Evolutionary conservation across 1,140 invertebrate genomes (phyloP).

Genomic region (Drosophila malerkotliana): DNA sequence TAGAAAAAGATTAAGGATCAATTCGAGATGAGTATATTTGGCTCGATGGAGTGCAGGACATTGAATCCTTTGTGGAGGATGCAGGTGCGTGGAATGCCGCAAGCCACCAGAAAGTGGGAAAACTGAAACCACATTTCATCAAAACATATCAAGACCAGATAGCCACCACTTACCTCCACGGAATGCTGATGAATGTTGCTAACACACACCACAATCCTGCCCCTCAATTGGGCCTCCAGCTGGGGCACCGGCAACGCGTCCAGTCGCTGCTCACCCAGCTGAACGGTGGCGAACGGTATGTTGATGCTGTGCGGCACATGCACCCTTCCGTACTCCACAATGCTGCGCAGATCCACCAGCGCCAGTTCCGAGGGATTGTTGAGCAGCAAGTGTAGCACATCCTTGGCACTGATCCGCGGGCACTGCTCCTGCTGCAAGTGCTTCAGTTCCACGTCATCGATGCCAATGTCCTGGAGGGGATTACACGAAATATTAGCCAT

Average conservation of each 20-base stretch:
- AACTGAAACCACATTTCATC: conserved; percentile 85
- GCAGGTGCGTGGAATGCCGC: conserved; percentile 88
- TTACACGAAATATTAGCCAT: background rate
- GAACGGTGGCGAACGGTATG: conserved; percentile 92
- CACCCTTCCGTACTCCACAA: conserved; percentile 90
- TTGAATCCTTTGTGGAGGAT: conserved; percentile 90
- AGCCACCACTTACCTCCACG: conserved; percentile 86
- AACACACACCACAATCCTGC: conserved; percentile 91
- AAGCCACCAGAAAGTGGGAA: conserved; percentile 89
- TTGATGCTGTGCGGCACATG: conserved; percentile 92
- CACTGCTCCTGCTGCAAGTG: conserved; percentile 90
- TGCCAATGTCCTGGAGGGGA: conserved; percentile 87
- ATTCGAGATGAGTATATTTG: conserved; percentile 86
- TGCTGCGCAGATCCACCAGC: conserved; percentile 90
- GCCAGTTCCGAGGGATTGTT: conserved; percentile 88
- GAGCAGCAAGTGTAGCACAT: conserved; percentile 90
- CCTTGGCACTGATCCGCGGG: conserved; percentile 93
- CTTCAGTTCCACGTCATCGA: conserved; percentile 86
- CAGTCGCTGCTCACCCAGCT: conserved; percentile 87
- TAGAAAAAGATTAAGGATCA: conserved; percentile 44
- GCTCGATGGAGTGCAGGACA: conserved; percentile 87
- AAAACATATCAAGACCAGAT: background rate
- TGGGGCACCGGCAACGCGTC: conserved; percentile 87
- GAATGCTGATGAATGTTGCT: conserved; percentile 91
- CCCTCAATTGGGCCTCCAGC: conserved; percentile 85